Conservation (phyloP, 1,140 invertebrate genomes). For the Heliconius hewitsoni region DNA sequence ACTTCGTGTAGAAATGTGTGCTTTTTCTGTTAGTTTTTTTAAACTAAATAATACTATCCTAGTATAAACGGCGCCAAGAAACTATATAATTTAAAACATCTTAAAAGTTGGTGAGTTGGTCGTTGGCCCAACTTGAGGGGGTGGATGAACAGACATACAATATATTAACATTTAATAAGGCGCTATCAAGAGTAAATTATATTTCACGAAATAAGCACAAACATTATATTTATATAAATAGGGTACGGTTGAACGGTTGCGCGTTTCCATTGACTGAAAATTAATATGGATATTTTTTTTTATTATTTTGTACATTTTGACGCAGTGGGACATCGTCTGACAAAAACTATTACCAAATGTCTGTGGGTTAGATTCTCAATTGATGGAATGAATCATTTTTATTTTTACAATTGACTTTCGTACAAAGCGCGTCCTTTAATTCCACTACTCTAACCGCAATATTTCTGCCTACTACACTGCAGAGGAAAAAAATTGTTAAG, state of each 20-base stretch:
- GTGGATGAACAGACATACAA: constrained; percentile 44
- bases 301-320: not conserved
- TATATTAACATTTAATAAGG: constrained; percentile 60
- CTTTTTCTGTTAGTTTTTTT: too few relatives aligned
- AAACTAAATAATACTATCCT: too few relatives aligned
- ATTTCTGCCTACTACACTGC: too few relatives aligned
- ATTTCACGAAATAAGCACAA: constrained; percentile 50
- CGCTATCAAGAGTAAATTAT: constrained; percentile 43
- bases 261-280: constrained; percentile 43
- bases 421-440: too few relatives aligned
- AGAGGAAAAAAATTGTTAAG: too few relatives aligned
- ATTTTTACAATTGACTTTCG: too few relatives aligned
- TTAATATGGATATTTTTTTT: not conserved
- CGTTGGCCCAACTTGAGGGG: constrained; percentile 45
- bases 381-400: too few relatives aligned
- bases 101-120: constrained; percentile 9
- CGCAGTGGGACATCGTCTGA: too few relatives aligned
- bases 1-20: too few relatives aligned
- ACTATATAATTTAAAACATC: not conserved
- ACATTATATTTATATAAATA: constrained; percentile 63
- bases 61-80: not conserved
- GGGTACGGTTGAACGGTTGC: constrained; percentile 46
- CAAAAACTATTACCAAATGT: not conserved
- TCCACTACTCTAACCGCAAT: too few relatives aligned
- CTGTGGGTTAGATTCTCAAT: not conserved